Evolutionary conservation across 2,113 vertebrate species (phyloP).

Genomic region (Neolamprologus variostigma): DNA sequence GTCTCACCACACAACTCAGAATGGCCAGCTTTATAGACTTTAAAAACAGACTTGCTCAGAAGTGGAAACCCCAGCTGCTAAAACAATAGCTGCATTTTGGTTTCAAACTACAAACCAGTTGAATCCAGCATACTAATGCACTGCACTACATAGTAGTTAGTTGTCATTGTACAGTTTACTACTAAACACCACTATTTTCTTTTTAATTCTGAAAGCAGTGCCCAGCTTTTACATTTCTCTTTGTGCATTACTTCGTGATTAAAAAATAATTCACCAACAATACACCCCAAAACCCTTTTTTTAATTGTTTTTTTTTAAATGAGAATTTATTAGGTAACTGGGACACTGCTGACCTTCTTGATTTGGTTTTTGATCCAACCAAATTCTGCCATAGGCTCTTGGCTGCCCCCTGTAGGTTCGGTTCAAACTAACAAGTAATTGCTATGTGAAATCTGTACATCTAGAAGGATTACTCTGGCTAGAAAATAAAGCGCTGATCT

Average conservation of each 20-base stretch:
- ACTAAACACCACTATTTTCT: neutral
- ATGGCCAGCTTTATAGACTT: neutral
- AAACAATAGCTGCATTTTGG: neutral
- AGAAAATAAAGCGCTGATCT: neutral
- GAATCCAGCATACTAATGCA: neutral
- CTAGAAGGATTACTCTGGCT: neutral
- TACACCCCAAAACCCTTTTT: neutral
- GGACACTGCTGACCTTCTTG: neutral
- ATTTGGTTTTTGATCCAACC: neutral
- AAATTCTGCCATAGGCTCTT: conserved; percentile 1
- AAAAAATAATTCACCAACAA: neutral
- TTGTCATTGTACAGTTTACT: neutral
- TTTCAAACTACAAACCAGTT: neutral
- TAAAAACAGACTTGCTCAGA: neutral
- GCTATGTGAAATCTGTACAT: neutral
- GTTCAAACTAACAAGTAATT: neutral
- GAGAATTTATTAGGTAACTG: neutral
- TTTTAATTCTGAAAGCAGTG: neutral
- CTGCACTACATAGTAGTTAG: neutral
- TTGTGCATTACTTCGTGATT: neutral
- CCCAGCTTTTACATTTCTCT: neutral
- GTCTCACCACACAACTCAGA: neutral
- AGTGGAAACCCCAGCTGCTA: neutral
- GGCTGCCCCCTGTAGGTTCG: conserved; percentile 55
- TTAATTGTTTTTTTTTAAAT: neutral